Evolutionary conservation across 1,140 invertebrate genomes (phyloP).

Genomic region (Eupristina koningsbergeri): DNA sequence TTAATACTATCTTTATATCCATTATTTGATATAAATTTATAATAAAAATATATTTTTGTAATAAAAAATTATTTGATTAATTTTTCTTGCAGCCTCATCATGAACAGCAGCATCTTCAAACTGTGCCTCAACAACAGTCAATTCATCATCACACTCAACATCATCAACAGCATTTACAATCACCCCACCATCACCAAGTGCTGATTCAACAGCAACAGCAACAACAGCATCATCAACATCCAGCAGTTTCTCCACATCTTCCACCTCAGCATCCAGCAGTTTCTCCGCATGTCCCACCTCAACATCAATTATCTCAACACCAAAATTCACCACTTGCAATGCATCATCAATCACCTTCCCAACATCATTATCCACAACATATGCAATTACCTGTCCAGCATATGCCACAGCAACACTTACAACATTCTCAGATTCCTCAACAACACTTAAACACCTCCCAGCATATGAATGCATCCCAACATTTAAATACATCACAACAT

Average conservation of each 20-base stretch:
- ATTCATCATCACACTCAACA: conserved; percentile 57
- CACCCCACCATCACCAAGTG: conserved; percentile 48
- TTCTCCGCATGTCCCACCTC: conserved; percentile 46
- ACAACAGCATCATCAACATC: conserved; percentile 42
- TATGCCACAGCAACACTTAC: conserved; percentile 44
- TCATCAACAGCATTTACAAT: conserved; percentile 52
- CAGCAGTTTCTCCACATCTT: conserved; percentile 29
- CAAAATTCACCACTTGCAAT: conserved; percentile 48
- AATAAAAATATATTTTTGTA: background rate
- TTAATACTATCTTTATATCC: no score
- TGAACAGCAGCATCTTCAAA: conserved; percentile 57
- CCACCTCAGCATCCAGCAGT: conserved; percentile 28
- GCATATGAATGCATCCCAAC: conserved; percentile 32
- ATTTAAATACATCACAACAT: conserved; percentile 42
- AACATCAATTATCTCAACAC: conserved; percentile 57
- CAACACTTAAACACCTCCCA: conserved; percentile 29
- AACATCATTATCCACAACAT: conserved; percentile 48
- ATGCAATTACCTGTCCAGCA: conserved; percentile 43
- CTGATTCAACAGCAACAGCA: conserved; percentile 57
- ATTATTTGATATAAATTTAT: background rate
- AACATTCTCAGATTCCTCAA: conserved; percentile 22
- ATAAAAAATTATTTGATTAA: no score
- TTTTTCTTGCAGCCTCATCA: conserved; percentile 57
- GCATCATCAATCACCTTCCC: conserved; percentile 49
- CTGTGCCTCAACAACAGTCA: conserved; percentile 47